Conservation (phyloP, 2,113 vertebrate species). For the Nannospalax galili region DNA sequence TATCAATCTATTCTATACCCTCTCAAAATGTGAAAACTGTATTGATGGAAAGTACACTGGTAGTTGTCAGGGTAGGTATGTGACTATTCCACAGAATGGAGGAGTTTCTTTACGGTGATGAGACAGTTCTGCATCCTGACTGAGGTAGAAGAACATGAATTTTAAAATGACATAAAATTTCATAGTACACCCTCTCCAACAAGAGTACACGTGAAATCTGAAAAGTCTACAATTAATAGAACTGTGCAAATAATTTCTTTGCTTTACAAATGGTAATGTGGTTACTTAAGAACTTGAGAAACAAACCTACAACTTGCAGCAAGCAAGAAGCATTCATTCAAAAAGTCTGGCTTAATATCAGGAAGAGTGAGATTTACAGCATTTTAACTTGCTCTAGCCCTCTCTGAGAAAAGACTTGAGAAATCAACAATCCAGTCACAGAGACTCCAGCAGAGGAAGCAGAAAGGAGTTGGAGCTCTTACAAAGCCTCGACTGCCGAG, state of each 20-base stretch:
- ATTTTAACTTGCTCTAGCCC: neutral
- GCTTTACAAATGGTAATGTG: neutral
- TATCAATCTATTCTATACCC: neutral
- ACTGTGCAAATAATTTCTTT: neutral
- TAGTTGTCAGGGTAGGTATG: neutral
- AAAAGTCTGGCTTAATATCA: neutral
- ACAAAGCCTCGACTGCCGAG: neutral
- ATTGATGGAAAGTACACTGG: neutral
- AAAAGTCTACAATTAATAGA: neutral
- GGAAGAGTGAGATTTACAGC: neutral
- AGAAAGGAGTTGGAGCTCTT: neutral
- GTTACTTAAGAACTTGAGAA: neutral
- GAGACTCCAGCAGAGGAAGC: neutral
- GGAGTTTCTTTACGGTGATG: neutral
- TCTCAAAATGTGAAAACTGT: neutral
- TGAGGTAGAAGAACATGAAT: neutral
- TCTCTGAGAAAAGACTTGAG: neutral
- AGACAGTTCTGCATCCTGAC: neutral
- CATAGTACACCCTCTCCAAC: neutral
- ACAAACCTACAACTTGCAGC: neutral
- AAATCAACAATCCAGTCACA: neutral
- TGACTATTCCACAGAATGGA: neutral
- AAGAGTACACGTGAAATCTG: neutral
- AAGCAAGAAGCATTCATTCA: neutral
- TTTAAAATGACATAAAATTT: neutral